Conservation (phyloP, 53 echinoderm and acorn worm genomes). For the Henricia sp. region DNA sequence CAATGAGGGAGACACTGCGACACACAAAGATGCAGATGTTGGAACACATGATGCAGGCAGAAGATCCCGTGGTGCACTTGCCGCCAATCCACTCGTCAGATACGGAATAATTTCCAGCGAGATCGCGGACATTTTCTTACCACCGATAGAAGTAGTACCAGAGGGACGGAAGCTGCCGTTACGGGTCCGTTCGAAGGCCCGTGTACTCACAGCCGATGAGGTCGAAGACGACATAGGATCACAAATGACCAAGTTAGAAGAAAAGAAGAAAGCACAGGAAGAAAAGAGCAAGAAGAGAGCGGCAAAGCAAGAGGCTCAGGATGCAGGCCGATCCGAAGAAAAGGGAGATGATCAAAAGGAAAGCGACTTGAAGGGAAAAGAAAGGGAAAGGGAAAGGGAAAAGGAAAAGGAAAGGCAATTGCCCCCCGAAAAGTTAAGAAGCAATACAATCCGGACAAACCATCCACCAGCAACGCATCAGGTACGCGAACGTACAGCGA, state of each 20-base stretch:
- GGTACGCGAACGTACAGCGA: neutral
- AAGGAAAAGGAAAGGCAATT: neutral
- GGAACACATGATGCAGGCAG: neutral
- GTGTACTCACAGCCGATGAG: no score
- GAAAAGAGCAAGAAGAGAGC: no score
- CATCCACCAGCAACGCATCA: neutral
- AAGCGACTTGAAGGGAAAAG: neutral
- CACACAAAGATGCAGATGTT: neutral
- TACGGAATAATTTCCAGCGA: neutral
- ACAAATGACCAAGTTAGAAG: no score
- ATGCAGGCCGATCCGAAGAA: no score
- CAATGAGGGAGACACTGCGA: neutral
- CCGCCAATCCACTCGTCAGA: neutral
- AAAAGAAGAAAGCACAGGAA: no score
- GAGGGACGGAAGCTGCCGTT: conserved; percentile 3
- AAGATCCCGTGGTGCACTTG: neutral
- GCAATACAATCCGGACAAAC: neutral
- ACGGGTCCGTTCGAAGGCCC: conserved; percentile 10
- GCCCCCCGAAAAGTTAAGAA: neutral
- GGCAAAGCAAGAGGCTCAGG: no score
- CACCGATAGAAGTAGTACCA: neutral
- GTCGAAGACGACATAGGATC: no score
- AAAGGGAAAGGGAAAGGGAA: neutral
- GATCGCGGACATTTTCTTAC: neutral
- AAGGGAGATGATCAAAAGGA: neutral